phyloP scores from a whole-genome alignment of 2,888 invertebrate genomes.

The Spodoptera littoralis region DNA sequence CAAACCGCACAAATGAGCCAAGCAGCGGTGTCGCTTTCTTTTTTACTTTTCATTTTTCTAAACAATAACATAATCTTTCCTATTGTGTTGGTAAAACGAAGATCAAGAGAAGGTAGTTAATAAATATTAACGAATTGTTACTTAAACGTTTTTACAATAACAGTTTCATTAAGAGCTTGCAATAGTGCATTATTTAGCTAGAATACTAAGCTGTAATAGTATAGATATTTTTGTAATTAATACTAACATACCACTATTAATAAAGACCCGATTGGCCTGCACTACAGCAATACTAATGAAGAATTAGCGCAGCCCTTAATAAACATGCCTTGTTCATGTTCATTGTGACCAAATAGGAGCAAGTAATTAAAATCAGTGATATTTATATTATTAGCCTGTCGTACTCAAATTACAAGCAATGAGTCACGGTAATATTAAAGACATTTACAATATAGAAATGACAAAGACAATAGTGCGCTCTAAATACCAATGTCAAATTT shows the following conservation, averaged over 20 bases:
- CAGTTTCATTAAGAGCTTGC: neutral
- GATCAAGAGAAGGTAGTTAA: conserved; percentile 22
- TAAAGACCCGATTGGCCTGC: conserved; percentile 28
- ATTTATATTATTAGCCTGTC: conserved; percentile 46
- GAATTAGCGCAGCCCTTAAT: conserved; percentile 41
- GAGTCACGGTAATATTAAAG: conserved; percentile 56
- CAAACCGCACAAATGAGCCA: conserved; percentile 69
- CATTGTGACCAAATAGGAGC: conserved; percentile 45
- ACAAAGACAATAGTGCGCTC: conserved; percentile 60
- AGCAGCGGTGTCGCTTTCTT: conserved; percentile 71
- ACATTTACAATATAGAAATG: conserved; percentile 59
- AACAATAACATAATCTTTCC: conserved; percentile 56
- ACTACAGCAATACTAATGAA: conserved; percentile 36
- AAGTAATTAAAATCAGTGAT: conserved; percentile 53
- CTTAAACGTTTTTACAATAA: neutral
- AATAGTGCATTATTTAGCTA: no score
- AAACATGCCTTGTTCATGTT: conserved; percentile 43
- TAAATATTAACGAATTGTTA: conserved; percentile 2
- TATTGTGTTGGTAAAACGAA: conserved; percentile 37
- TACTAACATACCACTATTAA: conserved; percentile 3
- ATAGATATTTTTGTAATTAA: no score
- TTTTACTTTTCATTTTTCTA: conserved; percentile 64
- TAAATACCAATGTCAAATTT: conserved; percentile 64
- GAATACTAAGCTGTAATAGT: no score
- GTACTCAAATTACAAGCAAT: conserved; percentile 47